These are phyloP conservation scores for Notamacropus eugenii DNA, from an alignment of 2,797 vertebrate genomes.

Conservation along the genomic window DNA sequence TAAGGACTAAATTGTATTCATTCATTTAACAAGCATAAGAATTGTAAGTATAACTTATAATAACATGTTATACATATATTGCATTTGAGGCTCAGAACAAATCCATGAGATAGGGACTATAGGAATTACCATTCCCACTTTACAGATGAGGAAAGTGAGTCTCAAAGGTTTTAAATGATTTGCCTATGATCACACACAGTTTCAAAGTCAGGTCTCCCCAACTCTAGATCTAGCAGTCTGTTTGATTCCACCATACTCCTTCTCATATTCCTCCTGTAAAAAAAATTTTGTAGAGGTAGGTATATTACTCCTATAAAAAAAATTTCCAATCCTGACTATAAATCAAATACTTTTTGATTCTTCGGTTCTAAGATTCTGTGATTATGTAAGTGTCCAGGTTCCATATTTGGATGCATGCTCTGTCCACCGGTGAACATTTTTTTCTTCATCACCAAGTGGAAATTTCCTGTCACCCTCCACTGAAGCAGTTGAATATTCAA, in stretches of 20 bases:
- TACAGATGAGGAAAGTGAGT: background rate
- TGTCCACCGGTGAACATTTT: background rate
- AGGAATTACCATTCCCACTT: background rate
- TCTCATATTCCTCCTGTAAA: background rate
- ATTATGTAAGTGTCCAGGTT: background rate
- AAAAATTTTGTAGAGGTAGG: background rate
- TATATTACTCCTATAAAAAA: background rate
- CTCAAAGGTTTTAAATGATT: background rate
- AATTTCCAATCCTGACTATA: background rate
- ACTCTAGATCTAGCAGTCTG: background rate
- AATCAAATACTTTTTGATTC: background rate
- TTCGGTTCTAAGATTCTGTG: background rate
- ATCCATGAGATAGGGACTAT: background rate
- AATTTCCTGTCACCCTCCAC: background rate
- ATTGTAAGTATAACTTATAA: background rate
- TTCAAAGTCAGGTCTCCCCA: background rate
- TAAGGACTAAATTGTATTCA: background rate
- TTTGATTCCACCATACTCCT: background rate
- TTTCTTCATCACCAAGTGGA: background rate
- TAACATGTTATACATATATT: background rate
- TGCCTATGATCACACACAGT: background rate
- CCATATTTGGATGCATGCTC: background rate
- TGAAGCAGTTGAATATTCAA: constrained; percentile 6
- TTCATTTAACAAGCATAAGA: background rate
- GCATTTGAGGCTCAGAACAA: background rate